A percentile compares a stretch with the other conserved stretches of the same genome.
Evolutionary conservation across 2,888 invertebrate genomes (phyloP).

Genomic region (Perizoma flavofasciatum): DNA sequence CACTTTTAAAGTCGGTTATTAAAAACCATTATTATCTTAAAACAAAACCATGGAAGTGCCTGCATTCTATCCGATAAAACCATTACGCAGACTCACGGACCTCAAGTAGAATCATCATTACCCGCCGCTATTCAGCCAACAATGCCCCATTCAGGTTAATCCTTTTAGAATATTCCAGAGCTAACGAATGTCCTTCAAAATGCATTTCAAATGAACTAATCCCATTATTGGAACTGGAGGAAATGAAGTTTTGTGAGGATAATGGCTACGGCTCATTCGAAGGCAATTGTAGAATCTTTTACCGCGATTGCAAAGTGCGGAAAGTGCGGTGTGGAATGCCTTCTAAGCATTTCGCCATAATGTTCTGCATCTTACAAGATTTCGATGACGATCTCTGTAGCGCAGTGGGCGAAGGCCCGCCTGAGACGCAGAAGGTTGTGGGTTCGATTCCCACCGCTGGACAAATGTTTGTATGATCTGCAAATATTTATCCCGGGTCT

Average conservation of each 20-base stretch:
- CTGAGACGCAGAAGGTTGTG: too few relatives aligned
- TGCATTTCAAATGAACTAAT: conserved; percentile 37
- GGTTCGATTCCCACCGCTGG: too few relatives aligned
- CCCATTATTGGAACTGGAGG: conserved; percentile 28
- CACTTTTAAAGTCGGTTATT: too few relatives aligned
- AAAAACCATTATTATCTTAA: background rate
- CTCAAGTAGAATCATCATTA: conserved; percentile 39
- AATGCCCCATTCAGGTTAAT: conserved; percentile 37
- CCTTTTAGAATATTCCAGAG: conserved; percentile 39
- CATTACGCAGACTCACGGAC: conserved; percentile 29
- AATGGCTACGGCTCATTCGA: conserved; percentile 10
- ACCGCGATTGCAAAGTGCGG: background rate
- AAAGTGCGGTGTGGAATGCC: background rate
- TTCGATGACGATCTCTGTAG: too few relatives aligned
- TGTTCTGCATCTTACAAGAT: too few relatives aligned
- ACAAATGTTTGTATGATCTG: too few relatives aligned
- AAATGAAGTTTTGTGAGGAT: conserved; percentile 21
- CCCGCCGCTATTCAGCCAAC: conserved; percentile 32
- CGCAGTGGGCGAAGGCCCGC: too few relatives aligned
- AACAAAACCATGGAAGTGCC: conserved; percentile 2
- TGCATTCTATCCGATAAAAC: conserved; percentile 13
- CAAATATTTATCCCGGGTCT: too few relatives aligned
- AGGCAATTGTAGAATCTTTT: conserved; percentile 5
- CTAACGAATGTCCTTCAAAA: conserved; percentile 36
- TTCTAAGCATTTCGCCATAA: too few relatives aligned